phyloP scores from a whole-genome alignment of 2,888 invertebrate genomes.

The Amphipyra berbera region DNA sequence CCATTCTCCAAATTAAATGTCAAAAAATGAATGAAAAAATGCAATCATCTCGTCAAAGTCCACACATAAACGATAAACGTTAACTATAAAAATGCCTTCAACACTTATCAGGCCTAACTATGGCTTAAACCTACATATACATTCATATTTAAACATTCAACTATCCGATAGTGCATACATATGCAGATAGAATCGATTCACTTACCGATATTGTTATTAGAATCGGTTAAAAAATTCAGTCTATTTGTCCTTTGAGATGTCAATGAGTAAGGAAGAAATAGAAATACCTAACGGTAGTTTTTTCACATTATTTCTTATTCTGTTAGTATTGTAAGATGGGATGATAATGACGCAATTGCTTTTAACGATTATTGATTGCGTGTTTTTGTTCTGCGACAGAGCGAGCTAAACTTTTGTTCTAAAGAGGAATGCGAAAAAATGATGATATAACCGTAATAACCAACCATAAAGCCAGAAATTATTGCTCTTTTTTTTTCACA shows the following conservation, averaged over 20 bases:
- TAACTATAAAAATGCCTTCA: conserved; percentile 50
- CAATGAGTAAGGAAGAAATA: conserved; percentile 36
- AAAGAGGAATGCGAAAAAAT: conserved; percentile 7
- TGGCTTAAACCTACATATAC: conserved; percentile 6
- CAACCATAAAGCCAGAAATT: too few relatives aligned
- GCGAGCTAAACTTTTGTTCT: conserved; percentile 12
- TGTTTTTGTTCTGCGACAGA: conserved; percentile 28
- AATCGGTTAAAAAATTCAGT: conserved; percentile 26
- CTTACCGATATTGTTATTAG: conserved; percentile 16
- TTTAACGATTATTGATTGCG: conserved; percentile 31
- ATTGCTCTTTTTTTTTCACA: background rate
- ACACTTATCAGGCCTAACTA: conserved; percentile 16
- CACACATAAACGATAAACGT: conserved; percentile 36
- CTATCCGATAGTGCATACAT: conserved; percentile 27
- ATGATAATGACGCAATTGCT: conserved; percentile 41
- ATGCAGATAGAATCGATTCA: conserved; percentile 43
- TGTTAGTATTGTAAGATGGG: conserved; percentile 31
- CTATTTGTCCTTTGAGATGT: conserved; percentile 16
- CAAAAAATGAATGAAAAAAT: conserved; percentile 48
- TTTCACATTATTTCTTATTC: conserved; percentile 35
- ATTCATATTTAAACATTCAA: conserved; percentile 6
- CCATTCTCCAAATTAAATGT: conserved; percentile 49
- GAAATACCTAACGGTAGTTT: conserved; percentile 15
- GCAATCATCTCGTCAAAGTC: conserved; percentile 45
- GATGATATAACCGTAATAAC: conserved; percentile 4